phyloP scores from a whole-genome alignment of 2,113 vertebrate species.

The Bufo gargarizans region DNA sequence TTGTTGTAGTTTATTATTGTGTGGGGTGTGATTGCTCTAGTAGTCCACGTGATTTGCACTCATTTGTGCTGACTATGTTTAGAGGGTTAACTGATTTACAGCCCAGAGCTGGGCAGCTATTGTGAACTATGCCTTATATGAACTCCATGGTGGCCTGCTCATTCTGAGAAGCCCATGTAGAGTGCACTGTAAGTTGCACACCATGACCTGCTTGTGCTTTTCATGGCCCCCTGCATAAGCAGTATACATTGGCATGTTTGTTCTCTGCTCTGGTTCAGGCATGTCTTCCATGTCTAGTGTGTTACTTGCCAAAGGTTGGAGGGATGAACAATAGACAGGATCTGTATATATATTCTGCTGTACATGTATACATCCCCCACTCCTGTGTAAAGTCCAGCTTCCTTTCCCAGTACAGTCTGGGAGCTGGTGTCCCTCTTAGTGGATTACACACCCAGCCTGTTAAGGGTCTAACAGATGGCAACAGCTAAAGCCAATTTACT shows the following conservation, averaged over 20 bases:
- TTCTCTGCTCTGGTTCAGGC: background rate
- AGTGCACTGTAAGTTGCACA: background rate
- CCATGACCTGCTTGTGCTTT: background rate
- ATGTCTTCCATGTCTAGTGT: slow-evolving; percentile 5
- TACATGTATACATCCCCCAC: slow-evolving; percentile 37
- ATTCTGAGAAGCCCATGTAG: background rate
- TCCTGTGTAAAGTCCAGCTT: slow-evolving; percentile 39
- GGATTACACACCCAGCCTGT: slow-evolving; percentile 89
- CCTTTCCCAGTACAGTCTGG: slow-evolving; percentile 52
- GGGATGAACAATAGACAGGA: slow-evolving; percentile 44
- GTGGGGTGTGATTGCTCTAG: slow-evolving; percentile 11
- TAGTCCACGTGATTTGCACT: slow-evolving; percentile 1
- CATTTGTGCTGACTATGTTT: slow-evolving; percentile 15
- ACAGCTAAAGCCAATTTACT: slow-evolving; percentile 84
- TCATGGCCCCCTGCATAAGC: background rate
- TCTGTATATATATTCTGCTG: slow-evolving; percentile 41
- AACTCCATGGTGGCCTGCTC: background rate
- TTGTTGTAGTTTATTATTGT: slow-evolving; percentile 26
- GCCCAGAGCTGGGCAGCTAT: background rate
- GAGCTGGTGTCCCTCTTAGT: slow-evolving; percentile 76
- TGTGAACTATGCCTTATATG: background rate
- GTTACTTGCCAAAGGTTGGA: slow-evolving; percentile 22
- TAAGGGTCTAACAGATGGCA: slow-evolving; percentile 87
- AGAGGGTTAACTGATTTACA: slow-evolving; percentile 5
- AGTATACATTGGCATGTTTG: slow-evolving; percentile 11